These are phyloP conservation scores for Schizopygopsis pylzovi DNA, from an alignment of 2,797 vertebrate genomes.

Conservation along the genomic window DNA sequence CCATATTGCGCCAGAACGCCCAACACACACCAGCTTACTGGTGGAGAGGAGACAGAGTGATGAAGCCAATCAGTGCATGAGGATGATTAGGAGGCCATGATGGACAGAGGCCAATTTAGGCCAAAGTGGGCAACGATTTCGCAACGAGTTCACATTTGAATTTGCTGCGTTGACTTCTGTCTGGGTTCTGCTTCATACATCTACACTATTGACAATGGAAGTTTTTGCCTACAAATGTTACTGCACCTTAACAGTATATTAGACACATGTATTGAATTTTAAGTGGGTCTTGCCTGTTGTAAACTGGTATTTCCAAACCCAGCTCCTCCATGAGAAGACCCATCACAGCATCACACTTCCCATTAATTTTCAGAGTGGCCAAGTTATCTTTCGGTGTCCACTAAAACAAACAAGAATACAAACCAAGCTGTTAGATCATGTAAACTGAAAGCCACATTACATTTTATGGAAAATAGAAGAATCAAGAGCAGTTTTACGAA, in stretches of 20 bases:
- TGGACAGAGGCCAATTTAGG: too few relatives aligned
- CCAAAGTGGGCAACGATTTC: too few relatives aligned
- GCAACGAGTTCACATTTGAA: too few relatives aligned
- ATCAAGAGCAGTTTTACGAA: neutral
- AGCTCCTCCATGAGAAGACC: constrained; percentile 88
- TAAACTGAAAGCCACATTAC: neutral
- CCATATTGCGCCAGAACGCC: too few relatives aligned
- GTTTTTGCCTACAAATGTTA: neutral
- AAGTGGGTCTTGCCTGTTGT: constrained; percentile 79
- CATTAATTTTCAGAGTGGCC: constrained; percentile 91
- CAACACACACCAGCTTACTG: too few relatives aligned
- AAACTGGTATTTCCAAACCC: constrained; percentile 82
- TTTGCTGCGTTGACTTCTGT: too few relatives aligned
- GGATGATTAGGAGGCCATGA: too few relatives aligned
- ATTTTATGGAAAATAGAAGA: neutral
- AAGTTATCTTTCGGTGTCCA: constrained; percentile 97
- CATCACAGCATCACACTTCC: constrained; percentile 94
- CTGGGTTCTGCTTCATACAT: neutral
- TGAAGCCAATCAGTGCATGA: too few relatives aligned
- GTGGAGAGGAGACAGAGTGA: too few relatives aligned
- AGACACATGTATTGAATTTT: neutral
- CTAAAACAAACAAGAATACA: constrained; percentile 67
- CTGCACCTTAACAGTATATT: neutral
- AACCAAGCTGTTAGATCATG: neutral
- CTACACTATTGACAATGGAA: neutral